Conservation (phyloP, 2,113 vertebrate species). For the Hystrix brachyura region DNA sequence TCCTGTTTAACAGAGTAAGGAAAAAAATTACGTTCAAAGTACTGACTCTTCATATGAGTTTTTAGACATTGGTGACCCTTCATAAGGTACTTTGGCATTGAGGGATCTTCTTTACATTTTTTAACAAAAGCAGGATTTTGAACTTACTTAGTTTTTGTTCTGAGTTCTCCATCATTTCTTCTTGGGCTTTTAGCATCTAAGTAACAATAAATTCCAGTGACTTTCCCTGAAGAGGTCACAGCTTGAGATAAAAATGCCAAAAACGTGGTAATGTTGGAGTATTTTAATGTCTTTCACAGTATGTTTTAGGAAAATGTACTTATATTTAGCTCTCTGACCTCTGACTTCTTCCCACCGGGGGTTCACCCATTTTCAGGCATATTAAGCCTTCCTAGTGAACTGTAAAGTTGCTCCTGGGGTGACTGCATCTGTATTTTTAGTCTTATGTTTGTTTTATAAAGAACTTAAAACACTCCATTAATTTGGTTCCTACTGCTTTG, state of each 20-base stretch:
- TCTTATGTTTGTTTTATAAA: constrained; percentile 28
- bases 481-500: constrained; percentile 56
- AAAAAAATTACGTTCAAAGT: neutral
- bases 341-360: constrained; percentile 1
- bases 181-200: neutral
- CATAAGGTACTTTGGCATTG: neutral
- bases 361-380: neutral
- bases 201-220: constrained; percentile 24
- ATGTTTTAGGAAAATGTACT: constrained; percentile 8
- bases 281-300: neutral
- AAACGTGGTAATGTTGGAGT: neutral
- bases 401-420: neutral
- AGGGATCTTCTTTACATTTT: neutral
- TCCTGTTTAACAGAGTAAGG: constrained; percentile 46
- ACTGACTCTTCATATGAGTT: neutral
- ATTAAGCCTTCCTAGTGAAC: neutral
- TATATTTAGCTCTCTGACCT: constrained; percentile 40
- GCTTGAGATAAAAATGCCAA: constrained; percentile 46
- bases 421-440: neutral
- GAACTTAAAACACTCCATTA: constrained; percentile 56
- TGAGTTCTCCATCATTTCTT: neutral
- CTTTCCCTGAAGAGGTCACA: constrained; percentile 15
- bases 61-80: neutral
- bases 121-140: neutral
- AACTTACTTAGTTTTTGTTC: constrained; percentile 16